Conservation (phyloP, 2,113 vertebrate genomes). For the Scophthalmus maximus region DNA sequence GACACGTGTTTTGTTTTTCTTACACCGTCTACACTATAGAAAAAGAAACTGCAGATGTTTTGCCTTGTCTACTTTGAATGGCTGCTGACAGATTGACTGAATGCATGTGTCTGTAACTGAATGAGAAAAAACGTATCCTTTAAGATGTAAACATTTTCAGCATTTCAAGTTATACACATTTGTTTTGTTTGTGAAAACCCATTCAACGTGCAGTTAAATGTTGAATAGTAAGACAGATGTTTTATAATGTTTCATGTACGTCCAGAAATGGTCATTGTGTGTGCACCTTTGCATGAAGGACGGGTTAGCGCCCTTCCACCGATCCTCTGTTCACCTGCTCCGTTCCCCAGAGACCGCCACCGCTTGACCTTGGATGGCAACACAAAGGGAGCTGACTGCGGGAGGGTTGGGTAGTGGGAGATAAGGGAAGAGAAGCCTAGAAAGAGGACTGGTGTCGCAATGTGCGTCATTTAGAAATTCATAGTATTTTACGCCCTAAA, state of each 20-base stretch:
- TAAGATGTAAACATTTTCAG: no score
- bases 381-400: conserved; percentile 47
- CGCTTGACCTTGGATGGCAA: conserved; percentile 50
- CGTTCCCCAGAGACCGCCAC: conserved; percentile 33
- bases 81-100: not conserved
- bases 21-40: not conserved
- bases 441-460: not conserved
- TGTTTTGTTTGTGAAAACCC: not conserved
- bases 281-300: conserved; percentile 26
- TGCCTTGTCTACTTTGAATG: no score
- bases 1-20: conserved; percentile 1
- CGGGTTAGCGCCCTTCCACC: conserved; percentile 14
- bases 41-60: not conserved
- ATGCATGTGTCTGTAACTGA: no score
- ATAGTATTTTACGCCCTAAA: conserved; percentile 23
- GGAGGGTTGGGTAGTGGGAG: conserved; percentile 1
- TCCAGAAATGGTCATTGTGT: no score
- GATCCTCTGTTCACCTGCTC: conserved; percentile 23
- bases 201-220: no score
- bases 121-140: no score
- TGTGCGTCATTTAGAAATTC: conserved; percentile 15
- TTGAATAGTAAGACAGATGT: no score
- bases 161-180: not conserved
- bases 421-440: conserved; percentile 27
- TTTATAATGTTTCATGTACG: no score